These are phyloP conservation scores for Achlya flavicornis DNA, from an alignment of 2,888 invertebrate genomes.

Conservation along the genomic window DNA sequence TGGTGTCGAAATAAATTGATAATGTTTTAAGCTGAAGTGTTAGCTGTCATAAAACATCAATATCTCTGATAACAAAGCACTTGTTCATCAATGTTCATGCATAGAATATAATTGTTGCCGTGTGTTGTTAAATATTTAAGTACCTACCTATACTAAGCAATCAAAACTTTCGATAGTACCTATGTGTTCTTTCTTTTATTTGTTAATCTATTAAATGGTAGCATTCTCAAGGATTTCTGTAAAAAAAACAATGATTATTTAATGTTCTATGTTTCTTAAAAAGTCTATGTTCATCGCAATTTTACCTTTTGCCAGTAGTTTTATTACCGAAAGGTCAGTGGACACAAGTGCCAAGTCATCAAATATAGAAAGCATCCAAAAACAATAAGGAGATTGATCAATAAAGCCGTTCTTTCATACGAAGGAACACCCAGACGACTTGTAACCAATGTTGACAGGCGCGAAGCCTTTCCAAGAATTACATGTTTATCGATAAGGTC, in stretches of 20 bases:
- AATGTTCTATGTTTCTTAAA: not conserved
- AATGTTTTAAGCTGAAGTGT: not conserved
- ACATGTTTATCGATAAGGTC: constrained; percentile 16
- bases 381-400: constrained; percentile 62
- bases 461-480: constrained; percentile 38
- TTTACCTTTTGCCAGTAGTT: not conserved
- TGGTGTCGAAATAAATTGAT: not conserved
- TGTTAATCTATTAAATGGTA: no score
- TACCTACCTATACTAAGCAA: not conserved
- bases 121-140: not conserved
- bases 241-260: not conserved
- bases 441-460: constrained; percentile 46
- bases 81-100: not conserved
- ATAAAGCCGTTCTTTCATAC: constrained; percentile 48
- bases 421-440: constrained; percentile 26
- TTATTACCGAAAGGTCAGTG: not conserved
- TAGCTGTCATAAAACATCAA: not conserved
- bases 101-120: not conserved
- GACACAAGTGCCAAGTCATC: not conserved
- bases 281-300: not conserved
- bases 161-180: not conserved
- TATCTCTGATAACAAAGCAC: not conserved
- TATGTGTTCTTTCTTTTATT: no score
- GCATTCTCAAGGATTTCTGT: not conserved
- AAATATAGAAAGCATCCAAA: not conserved